Conservation (phyloP, 1,140 invertebrate genomes). For the Cotesia glomerata region DNA sequence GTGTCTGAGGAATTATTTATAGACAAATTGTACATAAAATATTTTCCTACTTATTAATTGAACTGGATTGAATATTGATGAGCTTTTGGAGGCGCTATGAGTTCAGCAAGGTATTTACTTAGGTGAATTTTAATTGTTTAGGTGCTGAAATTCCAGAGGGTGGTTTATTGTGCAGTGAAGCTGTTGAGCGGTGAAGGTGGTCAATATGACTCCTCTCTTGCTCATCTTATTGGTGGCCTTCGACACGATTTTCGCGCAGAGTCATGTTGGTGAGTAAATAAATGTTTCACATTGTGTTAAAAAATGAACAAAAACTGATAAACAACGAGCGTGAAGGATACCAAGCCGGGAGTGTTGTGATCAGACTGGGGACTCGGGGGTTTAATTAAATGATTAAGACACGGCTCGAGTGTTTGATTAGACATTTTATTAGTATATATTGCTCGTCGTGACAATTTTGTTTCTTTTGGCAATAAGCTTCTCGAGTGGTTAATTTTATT, state of each 20-base stretch:
- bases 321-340: background rate
- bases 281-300: constrained; percentile 18
- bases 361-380: background rate
- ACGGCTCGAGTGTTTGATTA: no score
- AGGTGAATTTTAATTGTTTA: constrained; percentile 57
- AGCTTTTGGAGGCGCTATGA: constrained; percentile 27
- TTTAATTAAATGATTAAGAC: no score
- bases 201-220: constrained; percentile 65
- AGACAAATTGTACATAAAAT: no score
- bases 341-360: background rate
- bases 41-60: no score
- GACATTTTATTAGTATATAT: no score
- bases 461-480: no score
- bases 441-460: no score
- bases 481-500: no score
- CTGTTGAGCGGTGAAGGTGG: constrained; percentile 52
- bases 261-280: constrained; percentile 59
- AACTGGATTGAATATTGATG: background rate
- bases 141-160: constrained; percentile 48
- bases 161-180: constrained; percentile 57
- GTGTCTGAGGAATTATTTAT: no score
- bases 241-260: constrained; percentile 61
- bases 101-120: constrained; percentile 51
- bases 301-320: background rate
- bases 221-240: constrained; percentile 63